These are phyloP conservation scores for Valencia hispanica DNA, from an alignment of 2,797 vertebrate genomes.

Conservation along the genomic window DNA sequence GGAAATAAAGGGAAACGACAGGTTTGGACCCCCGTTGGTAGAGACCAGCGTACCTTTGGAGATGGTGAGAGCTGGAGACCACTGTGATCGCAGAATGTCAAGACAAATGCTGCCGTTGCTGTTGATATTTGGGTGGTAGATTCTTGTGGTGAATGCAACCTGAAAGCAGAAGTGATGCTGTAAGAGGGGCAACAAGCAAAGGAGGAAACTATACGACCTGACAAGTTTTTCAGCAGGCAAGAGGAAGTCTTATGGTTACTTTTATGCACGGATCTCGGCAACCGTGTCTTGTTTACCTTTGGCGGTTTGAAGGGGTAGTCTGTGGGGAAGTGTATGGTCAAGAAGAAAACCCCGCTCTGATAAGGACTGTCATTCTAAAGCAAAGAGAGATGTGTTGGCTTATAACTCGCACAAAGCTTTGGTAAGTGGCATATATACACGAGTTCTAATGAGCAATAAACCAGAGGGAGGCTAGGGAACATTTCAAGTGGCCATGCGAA, in stretches of 20 bases:
- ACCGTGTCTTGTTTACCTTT: constrained; percentile 76
- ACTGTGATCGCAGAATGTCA: constrained; percentile 91
- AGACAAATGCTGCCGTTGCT: constrained; percentile 85
- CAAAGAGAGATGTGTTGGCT: neutral
- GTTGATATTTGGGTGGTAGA: constrained; percentile 87
- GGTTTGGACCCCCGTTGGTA: neutral
- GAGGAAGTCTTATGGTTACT: neutral
- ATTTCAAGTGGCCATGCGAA: constrained; percentile 2
- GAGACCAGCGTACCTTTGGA: constrained; percentile 86
- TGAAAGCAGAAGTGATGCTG: constrained; percentile 51
- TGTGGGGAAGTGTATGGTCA: constrained; percentile 89
- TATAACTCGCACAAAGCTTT: neutral
- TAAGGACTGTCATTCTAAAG: constrained; percentile 87
- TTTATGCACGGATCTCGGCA: neutral
- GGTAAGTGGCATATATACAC: constrained; percentile 70
- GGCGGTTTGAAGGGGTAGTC: constrained; percentile 89
- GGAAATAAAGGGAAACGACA: neutral
- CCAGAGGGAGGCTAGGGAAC: no score
- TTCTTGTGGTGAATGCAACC: constrained; percentile 94
- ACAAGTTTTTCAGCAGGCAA: constrained; percentile 13
- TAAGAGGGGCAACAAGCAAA: constrained; percentile 22
- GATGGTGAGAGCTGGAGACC: constrained; percentile 95
- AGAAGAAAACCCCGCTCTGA: constrained; percentile 88
- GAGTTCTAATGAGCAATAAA: no score
- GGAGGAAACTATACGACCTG: constrained; percentile 32